phyloP scores from a whole-genome alignment of 2,797 vertebrate species.

The Karalla daura region DNA sequence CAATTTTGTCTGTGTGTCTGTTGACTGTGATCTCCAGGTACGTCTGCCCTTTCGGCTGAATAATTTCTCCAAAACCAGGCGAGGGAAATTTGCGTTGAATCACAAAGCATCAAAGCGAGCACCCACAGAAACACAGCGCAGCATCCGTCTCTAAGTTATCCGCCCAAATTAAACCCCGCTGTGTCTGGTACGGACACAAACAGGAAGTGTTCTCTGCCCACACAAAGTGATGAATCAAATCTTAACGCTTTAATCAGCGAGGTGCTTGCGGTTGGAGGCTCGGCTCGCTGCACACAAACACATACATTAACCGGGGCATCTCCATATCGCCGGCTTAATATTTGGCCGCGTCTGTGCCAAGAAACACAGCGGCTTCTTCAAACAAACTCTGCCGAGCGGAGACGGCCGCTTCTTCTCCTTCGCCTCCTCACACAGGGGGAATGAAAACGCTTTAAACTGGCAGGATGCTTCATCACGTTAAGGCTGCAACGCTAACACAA shows the following conservation, averaged over 20 bases:
- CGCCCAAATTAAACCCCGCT: slow-evolving; percentile 43
- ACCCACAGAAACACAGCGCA: slow-evolving; percentile 1
- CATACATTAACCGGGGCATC: slow-evolving; percentile 47
- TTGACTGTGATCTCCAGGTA: slow-evolving; percentile 13
- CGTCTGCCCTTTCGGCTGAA: not conserved
- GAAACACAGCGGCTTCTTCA: slow-evolving; percentile 30
- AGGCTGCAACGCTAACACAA: slow-evolving; percentile 3
- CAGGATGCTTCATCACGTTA: slow-evolving; percentile 2
- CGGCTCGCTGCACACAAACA: slow-evolving; percentile 21
- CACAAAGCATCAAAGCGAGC: slow-evolving; percentile 7
- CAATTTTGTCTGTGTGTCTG: slow-evolving; percentile 30
- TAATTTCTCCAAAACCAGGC: not conserved
- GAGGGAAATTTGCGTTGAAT: slow-evolving; percentile 18
- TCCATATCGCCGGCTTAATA: slow-evolving; percentile 44
- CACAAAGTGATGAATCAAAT: slow-evolving; percentile 60
- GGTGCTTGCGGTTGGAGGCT: slow-evolving; percentile 44
- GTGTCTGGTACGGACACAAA: slow-evolving; percentile 34
- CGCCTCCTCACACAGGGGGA: too few species aligned
- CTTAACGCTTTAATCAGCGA: slow-evolving; percentile 53
- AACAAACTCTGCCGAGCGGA: slow-evolving; percentile 11
- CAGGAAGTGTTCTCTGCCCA: slow-evolving; percentile 44
- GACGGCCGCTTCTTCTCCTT: slow-evolving; percentile 2
- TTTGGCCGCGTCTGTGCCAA: slow-evolving; percentile 26
- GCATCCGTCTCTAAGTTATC: slow-evolving; percentile 34
- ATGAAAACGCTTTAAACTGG: slow-evolving; percentile 25